Base-by-base conservation (phyloP, 2,113 vertebrate species). In the Platycercus adscitus region DNA sequence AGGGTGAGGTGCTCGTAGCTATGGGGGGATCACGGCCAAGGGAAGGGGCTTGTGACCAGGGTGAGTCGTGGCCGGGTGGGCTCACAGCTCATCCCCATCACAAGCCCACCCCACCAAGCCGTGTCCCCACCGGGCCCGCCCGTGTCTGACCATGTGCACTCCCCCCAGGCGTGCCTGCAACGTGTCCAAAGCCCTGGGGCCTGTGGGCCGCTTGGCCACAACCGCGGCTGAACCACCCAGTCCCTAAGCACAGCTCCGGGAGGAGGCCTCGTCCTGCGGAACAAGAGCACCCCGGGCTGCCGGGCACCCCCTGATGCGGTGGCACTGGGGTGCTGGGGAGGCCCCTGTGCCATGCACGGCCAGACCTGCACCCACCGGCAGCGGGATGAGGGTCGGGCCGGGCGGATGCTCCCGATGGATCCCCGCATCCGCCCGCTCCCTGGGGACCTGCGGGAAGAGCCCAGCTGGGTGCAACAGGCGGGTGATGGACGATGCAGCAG, bases 371-470 rank as follows among this genome's bases (percentile, higher is more conserved):
- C 56, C 79, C 92, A 76, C 53, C 50, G 20, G 4, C 37, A 26
- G 14, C 1, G 6, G 44, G 53, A 4, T 0, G 3, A 50, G 63
- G 20, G 46, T 6, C n/a, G 4, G 2, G 63, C 24, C 11, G 0
- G 24, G n/a, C 1, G 1, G 21, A 46, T 5, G 65, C 52, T 75
- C 26, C 17, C 7, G 1, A 15, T 13, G 65, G 17, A 6, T 41
- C 41, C 87, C 79, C 25, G 1, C 9, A 5, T 24, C 13, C n/a
- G 56, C 61, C 56, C 0, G 0, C 14, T 33, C 13, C 37, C 3
- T 3, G 5, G 52, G 41, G 2, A 20, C 11, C 70, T 14, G 28
- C 7, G 1, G 25, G 13, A 8, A 13, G 53, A 25, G 25, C 78
- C 28, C 9, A 0, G 28, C 8, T 1, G 63, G 17, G 19, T 6